Base-by-base conservation (phyloP, 92 coral and sea anemone species). In the Porites divaricata region DNA sequence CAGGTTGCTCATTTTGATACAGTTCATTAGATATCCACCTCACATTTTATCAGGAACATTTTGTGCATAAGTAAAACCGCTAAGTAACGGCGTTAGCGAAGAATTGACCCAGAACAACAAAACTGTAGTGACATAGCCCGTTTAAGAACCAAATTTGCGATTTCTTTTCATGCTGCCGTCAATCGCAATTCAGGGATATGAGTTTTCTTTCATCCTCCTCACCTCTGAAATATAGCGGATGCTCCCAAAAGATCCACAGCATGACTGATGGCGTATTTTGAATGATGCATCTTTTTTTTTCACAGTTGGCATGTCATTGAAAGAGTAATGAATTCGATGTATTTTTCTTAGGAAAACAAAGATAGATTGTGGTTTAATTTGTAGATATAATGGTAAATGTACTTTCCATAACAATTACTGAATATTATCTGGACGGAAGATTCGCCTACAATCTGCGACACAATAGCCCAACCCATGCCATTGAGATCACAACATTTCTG, bases 401-500 rank as follows among this genome's bases (percentile, higher is more conserved):
- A 28, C 41, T 3, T 28, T 28, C 41, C 41, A 28, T 28, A 28
- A 28, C 41, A 28, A 28, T 28, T 28, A 28, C 41, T 28, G 41
- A 28, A 28, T 70, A 24, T 70, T 15, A 12, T 24, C 13, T 15
- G 50, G 12, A 70, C 52, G 48, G 12, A 70, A 70, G 75, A 70
- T 70, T 70, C 51, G 50, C 75, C 75, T 70, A 70, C 75, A 70
- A 70, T 70, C 75, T 70, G 75, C 75, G 48, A 70, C 50, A 70
- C 75, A 35, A 70, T 70, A 70, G 75, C 75, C 75, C 71, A 66
- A 16, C 13, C 7, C 22, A 17, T 70, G 75, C 75, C 75, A 35
- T 26, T 12, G 48, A 70, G 75, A 70, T 70, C 75, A 70, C 75
- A 70, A 70, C 75, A 70, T 28, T 28, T 28, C 41, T 28, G 41